phyloP scores from a whole-genome alignment of 2,888 invertebrate genomes.

The Tipula unca region DNA sequence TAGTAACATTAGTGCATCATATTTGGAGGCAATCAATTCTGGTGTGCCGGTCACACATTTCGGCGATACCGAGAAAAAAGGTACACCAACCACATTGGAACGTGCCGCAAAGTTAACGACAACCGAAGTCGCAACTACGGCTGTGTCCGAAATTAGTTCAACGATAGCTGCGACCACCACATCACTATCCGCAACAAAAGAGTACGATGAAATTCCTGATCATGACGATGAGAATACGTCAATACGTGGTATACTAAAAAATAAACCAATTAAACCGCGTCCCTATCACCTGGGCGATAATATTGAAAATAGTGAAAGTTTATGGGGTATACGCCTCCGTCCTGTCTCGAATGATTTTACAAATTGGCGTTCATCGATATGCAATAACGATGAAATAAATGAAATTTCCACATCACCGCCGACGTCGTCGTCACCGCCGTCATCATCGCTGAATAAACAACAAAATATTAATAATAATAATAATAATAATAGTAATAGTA shows the following conservation, averaged over 20 bases:
- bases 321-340: slow-evolving; percentile 47
- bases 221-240: slow-evolving; percentile 43
- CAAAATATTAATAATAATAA: neutral
- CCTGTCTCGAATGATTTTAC: slow-evolving; percentile 32
- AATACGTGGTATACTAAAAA: slow-evolving; percentile 64
- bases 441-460: neutral
- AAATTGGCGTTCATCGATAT: slow-evolving; percentile 8
- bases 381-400: neutral
- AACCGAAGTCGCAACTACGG: neutral
- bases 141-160: slow-evolving; percentile 18
- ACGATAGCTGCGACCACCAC: neutral
- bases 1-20: slow-evolving; percentile 26
- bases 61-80: slow-evolving; percentile 45
- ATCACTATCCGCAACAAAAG: slow-evolving; percentile 21
- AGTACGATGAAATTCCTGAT: slow-evolving; percentile 28
- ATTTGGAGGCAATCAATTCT: slow-evolving; percentile 35
- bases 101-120: neutral
- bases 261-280: slow-evolving; percentile 63
- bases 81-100: slow-evolving; percentile 25
- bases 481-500: neutral
- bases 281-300: slow-evolving; percentile 66
- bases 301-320: slow-evolving; percentile 41
- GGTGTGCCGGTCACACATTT: slow-evolving; percentile 55
- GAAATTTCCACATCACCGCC: neutral
- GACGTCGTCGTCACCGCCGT: neutral